Base-by-base conservation (phyloP, 2,113 vertebrate species). In the Corvus hawaiiensis region DNA sequence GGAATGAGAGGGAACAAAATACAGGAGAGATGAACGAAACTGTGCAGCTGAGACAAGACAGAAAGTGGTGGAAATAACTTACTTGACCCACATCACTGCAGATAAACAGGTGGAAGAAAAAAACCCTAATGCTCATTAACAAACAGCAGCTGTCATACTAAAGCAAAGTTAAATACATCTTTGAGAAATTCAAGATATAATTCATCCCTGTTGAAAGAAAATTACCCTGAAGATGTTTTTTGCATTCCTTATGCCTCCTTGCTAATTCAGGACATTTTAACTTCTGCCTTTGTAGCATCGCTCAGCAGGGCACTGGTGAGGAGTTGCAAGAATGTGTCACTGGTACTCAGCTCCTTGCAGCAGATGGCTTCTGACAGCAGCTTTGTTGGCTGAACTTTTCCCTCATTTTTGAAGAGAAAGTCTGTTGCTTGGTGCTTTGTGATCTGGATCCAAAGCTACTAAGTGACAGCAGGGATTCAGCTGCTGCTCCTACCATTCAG, bases 391-490 rank as follows among this genome's bases (percentile, higher is more conserved):
- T 90, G 93, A 95, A 88, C 64, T 93, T 91, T 77, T n/a, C 75
- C 74, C 84, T 87, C 58, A 8, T 93, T 90, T 96, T 74, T 95
- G 23, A 88, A 80, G 61, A 33, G 66, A 63, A 94, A 80, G 49
- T 93, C 81, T 76, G 71, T 87, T 91, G 82, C 77, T 93, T 93
- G 78, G 46, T 84, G 85, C 76, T 95, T 92, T 89, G 58, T 95
- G 89, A 95, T 96, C 58, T 94, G 61, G 39, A 89, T 89, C 71
- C 85, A 95, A 85, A 89, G 78, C 84, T 86, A 28, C 72, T 56
- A 69, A 94, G 80, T 54, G 87, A 78, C 86, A 92, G 96, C 92
- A 87, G 84, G 84, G 80, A 86, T 95, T 95, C 80, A 89, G 64
- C 83, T 92, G 63, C 79, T 4, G 19, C 35, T 75, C 13, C 46